These are phyloP conservation scores for Callinectes sapidus DNA, from an alignment of 2,888 invertebrate species.

Conservation along the genomic window DNA sequence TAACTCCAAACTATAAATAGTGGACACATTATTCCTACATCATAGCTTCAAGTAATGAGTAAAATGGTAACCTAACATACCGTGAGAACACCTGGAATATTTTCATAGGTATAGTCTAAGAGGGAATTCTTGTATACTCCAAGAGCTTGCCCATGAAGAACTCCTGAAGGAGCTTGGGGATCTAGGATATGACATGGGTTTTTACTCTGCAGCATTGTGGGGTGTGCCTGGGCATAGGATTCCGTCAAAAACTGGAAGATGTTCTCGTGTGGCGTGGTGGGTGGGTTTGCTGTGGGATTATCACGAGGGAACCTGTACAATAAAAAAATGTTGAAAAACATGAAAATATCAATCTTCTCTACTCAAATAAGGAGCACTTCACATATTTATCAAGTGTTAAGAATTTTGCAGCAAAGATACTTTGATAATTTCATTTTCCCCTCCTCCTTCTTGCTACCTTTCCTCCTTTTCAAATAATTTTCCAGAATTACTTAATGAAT, in stretches of 20 bases:
- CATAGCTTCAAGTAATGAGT: neutral
- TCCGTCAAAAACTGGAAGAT: constrained; percentile 72
- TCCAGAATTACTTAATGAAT: no score
- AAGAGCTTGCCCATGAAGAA: constrained; percentile 69
- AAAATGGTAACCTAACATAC: constrained; percentile 69
- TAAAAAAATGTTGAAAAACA: neutral
- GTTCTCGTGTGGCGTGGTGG: constrained; percentile 63
- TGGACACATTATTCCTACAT: neutral
- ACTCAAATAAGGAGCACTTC: neutral
- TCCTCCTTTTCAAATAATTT: no score
- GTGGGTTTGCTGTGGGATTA: constrained; percentile 47
- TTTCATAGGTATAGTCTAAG: constrained; percentile 74
- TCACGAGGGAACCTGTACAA: constrained; percentile 70
- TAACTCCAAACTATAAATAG: neutral
- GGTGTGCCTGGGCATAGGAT: constrained; percentile 73
- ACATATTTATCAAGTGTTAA: neutral
- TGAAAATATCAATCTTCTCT: neutral
- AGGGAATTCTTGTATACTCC: constrained; percentile 73
- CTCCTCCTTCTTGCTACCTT: no score
- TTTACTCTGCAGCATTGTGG: constrained; percentile 72
- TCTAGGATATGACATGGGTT: constrained; percentile 58
- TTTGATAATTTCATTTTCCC: no score
- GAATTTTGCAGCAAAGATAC: neutral
- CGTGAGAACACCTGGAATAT: constrained; percentile 72
- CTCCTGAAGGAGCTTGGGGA: constrained; percentile 65